Percentiles rank a stretch among this genome's conserved stretches.
phyloP scores from a whole-genome alignment of 2,113 vertebrate species.

The Formicarius rufipectus region DNA sequence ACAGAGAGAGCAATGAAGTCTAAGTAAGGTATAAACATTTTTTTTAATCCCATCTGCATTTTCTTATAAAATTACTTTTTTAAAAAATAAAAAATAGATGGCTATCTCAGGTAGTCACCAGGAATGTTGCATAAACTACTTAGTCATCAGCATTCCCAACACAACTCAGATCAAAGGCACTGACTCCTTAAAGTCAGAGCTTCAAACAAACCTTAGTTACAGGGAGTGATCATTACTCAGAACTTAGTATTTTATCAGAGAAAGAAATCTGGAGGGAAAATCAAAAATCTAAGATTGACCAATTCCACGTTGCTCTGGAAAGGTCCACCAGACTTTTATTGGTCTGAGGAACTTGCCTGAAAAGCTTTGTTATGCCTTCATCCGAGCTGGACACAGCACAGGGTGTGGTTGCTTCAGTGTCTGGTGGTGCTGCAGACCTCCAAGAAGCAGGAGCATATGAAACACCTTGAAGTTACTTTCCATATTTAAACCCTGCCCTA shows the following conservation, averaged over 20 bases:
- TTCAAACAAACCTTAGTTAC: neutral
- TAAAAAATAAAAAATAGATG: neutral
- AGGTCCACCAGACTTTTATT: neutral
- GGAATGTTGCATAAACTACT: neutral
- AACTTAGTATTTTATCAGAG: neutral
- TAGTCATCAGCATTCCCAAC: neutral
- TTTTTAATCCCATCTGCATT: neutral
- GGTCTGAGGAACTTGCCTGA: neutral
- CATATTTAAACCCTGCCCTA: neutral
- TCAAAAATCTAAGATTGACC: neutral
- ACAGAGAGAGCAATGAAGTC: neutral
- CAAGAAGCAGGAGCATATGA: neutral
- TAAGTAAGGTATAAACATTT: neutral
- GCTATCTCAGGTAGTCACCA: neutral
- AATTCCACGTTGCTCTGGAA: neutral
- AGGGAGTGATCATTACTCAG: neutral
- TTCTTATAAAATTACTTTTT: neutral
- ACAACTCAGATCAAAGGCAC: neutral
- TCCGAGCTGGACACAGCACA: neutral
- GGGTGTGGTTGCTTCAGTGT: neutral
- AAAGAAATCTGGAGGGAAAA: neutral
- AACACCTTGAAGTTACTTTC: fast-evolving
- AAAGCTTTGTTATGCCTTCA: neutral
- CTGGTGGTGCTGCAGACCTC: neutral
- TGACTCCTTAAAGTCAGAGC: neutral